phyloP scores from a whole-genome alignment of 2,797 vertebrate species.

The Periophthalmus magnuspinnatus region DNA sequence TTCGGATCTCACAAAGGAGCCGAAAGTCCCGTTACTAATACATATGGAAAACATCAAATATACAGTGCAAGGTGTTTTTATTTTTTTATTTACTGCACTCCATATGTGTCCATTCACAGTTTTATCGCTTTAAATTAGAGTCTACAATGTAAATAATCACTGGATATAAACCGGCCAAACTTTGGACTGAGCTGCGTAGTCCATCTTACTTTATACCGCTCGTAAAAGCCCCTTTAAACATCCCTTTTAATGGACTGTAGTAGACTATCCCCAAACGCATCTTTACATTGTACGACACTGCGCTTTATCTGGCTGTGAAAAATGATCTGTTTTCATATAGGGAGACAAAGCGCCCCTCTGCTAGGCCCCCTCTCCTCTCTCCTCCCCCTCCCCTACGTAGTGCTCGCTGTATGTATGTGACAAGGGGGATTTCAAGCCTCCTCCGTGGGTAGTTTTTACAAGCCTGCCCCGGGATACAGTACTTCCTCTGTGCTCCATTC shows the following conservation, averaged over 20 bases:
- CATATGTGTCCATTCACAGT: too few relatives aligned
- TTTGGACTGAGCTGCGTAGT: not conserved
- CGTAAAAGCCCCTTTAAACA: not conserved
- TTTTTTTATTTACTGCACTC: too few relatives aligned
- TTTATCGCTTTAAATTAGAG: too few relatives aligned
- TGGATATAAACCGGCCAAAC: too few relatives aligned
- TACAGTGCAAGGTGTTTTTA: too few relatives aligned
- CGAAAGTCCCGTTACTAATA: too few relatives aligned
- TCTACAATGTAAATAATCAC: too few relatives aligned
- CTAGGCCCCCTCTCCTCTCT: not conserved
- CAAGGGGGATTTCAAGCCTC: conserved; percentile 36
- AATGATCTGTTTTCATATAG: conserved; percentile 20
- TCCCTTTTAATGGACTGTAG: conserved; percentile 1
- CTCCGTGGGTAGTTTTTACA: conserved; percentile 31
- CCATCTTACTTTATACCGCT: not conserved
- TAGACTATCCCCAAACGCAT: not conserved
- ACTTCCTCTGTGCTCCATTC: conserved; percentile 45
- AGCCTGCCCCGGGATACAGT: conserved; percentile 43
- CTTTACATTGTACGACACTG: conserved; percentile 3
- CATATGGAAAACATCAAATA: too few relatives aligned
- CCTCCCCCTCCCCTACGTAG: conserved; percentile 4
- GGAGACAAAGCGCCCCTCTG: conserved; percentile 11
- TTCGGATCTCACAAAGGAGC: too few relatives aligned
- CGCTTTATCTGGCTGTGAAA: conserved; percentile 25
- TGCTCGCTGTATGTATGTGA: conserved; percentile 29